Evolutionary conservation across 2,113 vertebrate species (phyloP), one percentile per base, ranked within the genome.

Genomic region (Hippopotamus amphibius): DNA sequence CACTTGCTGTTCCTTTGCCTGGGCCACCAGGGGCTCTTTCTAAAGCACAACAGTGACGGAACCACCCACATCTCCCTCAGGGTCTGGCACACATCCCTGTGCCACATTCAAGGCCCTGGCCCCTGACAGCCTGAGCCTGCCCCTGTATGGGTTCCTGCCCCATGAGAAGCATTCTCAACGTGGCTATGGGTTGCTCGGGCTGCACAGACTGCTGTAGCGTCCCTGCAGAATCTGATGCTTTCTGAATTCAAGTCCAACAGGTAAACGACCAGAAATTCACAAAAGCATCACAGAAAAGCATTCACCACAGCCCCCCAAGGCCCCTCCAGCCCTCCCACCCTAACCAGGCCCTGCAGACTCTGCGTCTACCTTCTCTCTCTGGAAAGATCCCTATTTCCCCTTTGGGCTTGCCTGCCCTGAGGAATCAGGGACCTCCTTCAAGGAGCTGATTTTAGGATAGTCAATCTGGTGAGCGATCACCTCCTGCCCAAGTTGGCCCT

Each of bases 141-240:
- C 50, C 53, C 77, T 4, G 0, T 55, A 26, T 26, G 53, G 82
- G 82, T 55, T 68, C 50, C 68, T 79, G 53, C 33, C 68, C 30
- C n/a, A 4, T 0, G 15, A 8, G 71, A 65, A 84, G 57, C 77
- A 13, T 43, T 65, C 59, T 30, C 0, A 16, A 37, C 0, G 0
- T 30, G 76, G 77, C 83, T 71, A 65, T 0, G 0, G 43, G 53
- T 55, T 41, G 53, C 24, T 63, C 13, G 9, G 41, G 43, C 41
- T 65, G 37, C 2, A 15, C 37, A 53, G 69, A 21, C 46, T 57
- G 14, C 63, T 65, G 5, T 22, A 33, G 59, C 12, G 30, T 19
- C 22, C 55, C 19, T 24, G 48, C 5, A 30, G 28, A 26, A 37
- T 59, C 30, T 11, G 71, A 22, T 0, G 8, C 19, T 65, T 71